Evolutionary conservation across 2,888 invertebrate genomes (phyloP).

Genomic region (Chrysopilus asiliformis): DNA sequence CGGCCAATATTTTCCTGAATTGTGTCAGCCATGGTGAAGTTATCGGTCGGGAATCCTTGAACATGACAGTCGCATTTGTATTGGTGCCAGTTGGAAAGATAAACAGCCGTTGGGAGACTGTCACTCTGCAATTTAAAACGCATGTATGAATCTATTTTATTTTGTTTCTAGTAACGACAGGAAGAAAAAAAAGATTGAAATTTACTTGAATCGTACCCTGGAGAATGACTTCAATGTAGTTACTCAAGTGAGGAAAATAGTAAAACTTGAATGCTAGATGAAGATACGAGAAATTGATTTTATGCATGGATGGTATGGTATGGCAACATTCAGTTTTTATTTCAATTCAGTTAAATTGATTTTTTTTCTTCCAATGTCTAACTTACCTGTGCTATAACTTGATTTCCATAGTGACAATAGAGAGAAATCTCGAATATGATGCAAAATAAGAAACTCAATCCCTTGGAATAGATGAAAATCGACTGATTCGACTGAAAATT

Average conservation of each 20-base stretch:
- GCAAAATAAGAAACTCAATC: constrained; percentile 36
- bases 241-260: too few relatives aligned
- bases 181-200: neutral
- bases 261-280: too few relatives aligned
- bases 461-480: neutral
- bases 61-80: constrained; percentile 4
- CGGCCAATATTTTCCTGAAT: neutral
- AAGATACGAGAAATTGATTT: too few relatives aligned
- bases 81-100: constrained; percentile 6
- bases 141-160: neutral
- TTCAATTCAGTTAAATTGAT: too few relatives aligned
- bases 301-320: too few relatives aligned
- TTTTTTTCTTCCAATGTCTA: too few relatives aligned
- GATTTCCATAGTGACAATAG: constrained; percentile 46
- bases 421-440: constrained; percentile 43
- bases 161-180: neutral
- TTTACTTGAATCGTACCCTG: too few relatives aligned
- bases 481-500: constrained; percentile 1
- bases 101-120: neutral
- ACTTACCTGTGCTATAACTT: constrained; percentile 40
- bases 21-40: too few relatives aligned
- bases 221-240: too few relatives aligned
- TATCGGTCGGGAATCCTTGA: too few relatives aligned
- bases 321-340: too few relatives aligned
- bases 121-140: neutral